These are phyloP conservation scores for Uropsilus gracilis DNA, from an alignment of 2,113 vertebrate species.

Conservation along the genomic window DNA sequence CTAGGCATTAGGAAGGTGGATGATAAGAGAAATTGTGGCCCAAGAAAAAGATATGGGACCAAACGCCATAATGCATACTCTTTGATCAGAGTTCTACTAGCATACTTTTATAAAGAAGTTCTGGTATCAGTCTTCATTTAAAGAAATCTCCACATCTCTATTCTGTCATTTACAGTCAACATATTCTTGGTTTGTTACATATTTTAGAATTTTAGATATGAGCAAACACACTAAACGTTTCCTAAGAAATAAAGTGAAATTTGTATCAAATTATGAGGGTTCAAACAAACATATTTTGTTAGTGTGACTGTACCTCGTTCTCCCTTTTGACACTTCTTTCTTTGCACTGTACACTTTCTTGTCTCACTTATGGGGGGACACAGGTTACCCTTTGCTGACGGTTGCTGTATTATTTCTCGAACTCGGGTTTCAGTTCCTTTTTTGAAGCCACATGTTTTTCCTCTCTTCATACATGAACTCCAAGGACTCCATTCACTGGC, in stretches of 20 bases:
- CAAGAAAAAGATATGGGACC: neutral
- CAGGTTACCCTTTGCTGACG: constrained; percentile 90
- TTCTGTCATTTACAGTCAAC: neutral
- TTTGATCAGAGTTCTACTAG: neutral
- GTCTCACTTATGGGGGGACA: constrained; percentile 92
- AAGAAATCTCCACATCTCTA: neutral
- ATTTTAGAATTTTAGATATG: neutral
- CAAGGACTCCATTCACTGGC: constrained; percentile 94
- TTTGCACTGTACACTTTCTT: constrained; percentile 94
- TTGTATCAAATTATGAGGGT: constrained; percentile 29
- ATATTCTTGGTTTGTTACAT: neutral
- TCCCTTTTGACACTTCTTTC: constrained; percentile 91
- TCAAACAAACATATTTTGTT: constrained; percentile 64
- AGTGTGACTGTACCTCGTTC: constrained; percentile 88
- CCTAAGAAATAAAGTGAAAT: neutral
- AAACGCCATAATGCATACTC: neutral
- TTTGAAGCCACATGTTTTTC: constrained; percentile 96
- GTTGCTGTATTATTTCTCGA: constrained; percentile 91
- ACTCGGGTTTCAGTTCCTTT: constrained; percentile 94
- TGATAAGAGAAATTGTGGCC: neutral
- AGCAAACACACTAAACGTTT: neutral
- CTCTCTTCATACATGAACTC: constrained; percentile 93
- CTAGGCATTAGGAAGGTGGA: neutral
- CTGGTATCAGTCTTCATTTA: neutral
- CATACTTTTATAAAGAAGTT: neutral